Base-by-base conservation (phyloP, 2,888 invertebrate genomes). In the Cryptophagus acutangulus region DNA sequence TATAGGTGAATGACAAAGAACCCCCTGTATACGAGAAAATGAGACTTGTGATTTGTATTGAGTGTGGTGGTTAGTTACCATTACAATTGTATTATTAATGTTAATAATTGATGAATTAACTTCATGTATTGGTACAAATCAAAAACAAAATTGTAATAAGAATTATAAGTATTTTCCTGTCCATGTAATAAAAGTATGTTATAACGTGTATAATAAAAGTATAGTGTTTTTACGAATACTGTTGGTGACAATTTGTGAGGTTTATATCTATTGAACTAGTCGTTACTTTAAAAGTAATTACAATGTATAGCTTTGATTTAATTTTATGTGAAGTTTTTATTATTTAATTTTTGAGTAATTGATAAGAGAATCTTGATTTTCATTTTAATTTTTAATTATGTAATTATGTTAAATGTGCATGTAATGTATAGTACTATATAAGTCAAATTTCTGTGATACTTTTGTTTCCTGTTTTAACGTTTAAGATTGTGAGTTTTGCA, bases 361-460 rank as follows among this genome's bases (percentile, higher is more conserved):
- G 12, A 34, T 6, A n/a, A 17, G 17, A 36, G 17, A 18, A 17
- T 37, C 13, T 9, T 18, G 14, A 35, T 40, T 38, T 36, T 26
- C 16, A 36, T 16, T 40, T 36, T 38, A n/a, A 10, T 38, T 41
- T 31, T 37, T 36, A 41, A 9, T 17, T 37, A 38, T 38, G 20
- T 13, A 24, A 24, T 36, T 18, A 13, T 43, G 33, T 33, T 41
- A 30, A 13, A 5, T 5, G 13, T 8, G 13, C 12, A 5, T 10
- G 28, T 28, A 17, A 28, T 38, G 39, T 26, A 18, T 34, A 37
- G 42, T 41, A 38, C 35, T 49, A 43, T 51, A 53, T 57, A 59
- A 50, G 61, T 61, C 61, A 61, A 61, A 59, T 61, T 58, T 61
- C 61, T 61, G 61, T 61, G 61, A 61, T 61, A 61, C 46, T 41